Conservation (phyloP, 1,140 invertebrate genomes). For the Cheumatopsyche charites region DNA sequence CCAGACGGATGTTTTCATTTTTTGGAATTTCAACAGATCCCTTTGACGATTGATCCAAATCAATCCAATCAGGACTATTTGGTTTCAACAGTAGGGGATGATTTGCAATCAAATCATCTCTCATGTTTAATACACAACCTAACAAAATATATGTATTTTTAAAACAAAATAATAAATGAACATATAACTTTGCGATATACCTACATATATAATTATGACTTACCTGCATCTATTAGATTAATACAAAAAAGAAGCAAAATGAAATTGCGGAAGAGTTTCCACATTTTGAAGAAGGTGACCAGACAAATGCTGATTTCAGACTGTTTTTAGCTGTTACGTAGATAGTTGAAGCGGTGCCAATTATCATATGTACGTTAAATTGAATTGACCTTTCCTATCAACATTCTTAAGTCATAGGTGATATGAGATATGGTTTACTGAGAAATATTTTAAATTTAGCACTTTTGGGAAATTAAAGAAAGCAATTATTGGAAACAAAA, state of each 20-base stretch:
- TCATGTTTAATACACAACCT: conserved; percentile 45
- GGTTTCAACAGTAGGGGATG: conserved; percentile 43
- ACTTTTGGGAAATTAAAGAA: too few species aligned
- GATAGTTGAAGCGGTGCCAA: not conserved
- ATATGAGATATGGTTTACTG: conserved; percentile 26
- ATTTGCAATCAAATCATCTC: conserved; percentile 42
- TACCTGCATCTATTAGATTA: conserved; percentile 39
- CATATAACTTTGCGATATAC: too few species aligned
- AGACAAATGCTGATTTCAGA: too few species aligned
- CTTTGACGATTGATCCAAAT: conserved; percentile 33
- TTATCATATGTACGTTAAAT: conserved; percentile 24
- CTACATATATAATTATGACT: conserved; percentile 28
- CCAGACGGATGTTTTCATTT: conserved; percentile 44
- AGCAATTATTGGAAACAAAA: too few species aligned
- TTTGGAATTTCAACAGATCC: conserved; percentile 36
- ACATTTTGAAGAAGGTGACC: conserved; percentile 8
- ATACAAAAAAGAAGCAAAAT: conserved; percentile 29
- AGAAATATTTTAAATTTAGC: too few species aligned
- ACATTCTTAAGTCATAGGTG: conserved; percentile 29
- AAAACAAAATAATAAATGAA: conserved; percentile 3
- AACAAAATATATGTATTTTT: conserved; percentile 29
- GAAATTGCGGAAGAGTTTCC: conserved; percentile 18
- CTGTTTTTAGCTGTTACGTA: not conserved
- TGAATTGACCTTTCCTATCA: conserved; percentile 46
- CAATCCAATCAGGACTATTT: conserved; percentile 38